Conservation (phyloP, 1,140 invertebrate species). For the Aphaenogaster ashmeadi region DNA sequence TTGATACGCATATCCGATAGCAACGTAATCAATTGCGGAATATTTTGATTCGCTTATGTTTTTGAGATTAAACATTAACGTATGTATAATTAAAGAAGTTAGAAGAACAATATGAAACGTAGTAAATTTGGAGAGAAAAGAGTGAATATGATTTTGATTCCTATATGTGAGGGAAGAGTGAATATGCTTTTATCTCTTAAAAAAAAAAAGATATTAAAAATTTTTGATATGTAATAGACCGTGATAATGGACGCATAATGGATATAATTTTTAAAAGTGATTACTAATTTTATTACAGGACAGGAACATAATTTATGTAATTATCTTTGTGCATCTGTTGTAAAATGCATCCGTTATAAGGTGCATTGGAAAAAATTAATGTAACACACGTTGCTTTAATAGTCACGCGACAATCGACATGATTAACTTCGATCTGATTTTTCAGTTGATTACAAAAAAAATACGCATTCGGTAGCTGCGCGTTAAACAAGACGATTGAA, state of each 20-base stretch:
- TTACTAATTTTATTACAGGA: conserved; percentile 13
- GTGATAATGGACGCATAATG: neutral
- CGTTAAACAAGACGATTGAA: conserved; percentile 37
- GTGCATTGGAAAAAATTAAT: neutral
- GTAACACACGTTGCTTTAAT: conserved; percentile 2
- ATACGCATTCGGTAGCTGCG: neutral
- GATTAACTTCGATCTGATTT: conserved; percentile 10
- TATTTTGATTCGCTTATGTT: conserved; percentile 45
- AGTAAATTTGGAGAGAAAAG: neutral
- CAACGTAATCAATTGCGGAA: conserved; percentile 45
- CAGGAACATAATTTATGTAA: neutral
- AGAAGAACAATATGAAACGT: neutral
- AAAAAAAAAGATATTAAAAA: neutral
- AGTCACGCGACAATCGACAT: neutral
- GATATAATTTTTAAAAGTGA: conserved; percentile 3
- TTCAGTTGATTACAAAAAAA: conserved; percentile 23
- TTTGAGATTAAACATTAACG: conserved; percentile 40
- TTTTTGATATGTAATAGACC: neutral
- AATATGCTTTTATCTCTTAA: neutral
- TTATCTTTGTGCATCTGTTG: neutral
- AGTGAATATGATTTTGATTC: neutral
- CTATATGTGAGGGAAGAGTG: neutral
- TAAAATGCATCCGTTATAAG: conserved; percentile 1
- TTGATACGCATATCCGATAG: conserved; percentile 49
- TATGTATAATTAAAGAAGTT: conserved; percentile 24